Percentiles rank a stretch among this genome's conserved stretches.
These are phyloP conservation scores for Rugalucina vietnamica DNA, from an alignment of 2,888 invertebrate species.

Conservation along the genomic window DNA sequence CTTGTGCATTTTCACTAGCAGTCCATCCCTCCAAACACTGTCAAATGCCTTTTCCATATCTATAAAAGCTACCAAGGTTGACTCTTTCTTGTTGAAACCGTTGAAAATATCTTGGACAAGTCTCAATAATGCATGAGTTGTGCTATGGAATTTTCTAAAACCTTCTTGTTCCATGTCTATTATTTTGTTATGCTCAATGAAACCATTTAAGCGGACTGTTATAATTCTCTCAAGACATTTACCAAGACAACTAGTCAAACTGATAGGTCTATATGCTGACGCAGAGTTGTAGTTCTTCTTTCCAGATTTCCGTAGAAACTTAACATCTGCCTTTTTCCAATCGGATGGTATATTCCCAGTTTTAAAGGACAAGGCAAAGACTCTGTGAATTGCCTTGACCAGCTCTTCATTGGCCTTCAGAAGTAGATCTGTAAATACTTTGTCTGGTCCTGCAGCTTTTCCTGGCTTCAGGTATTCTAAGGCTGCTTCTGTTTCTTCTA, in stretches of 20 bases:
- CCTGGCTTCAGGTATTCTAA: not conserved
- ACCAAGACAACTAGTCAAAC: conserved; percentile 27
- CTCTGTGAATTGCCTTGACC: not conserved
- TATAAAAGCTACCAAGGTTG: conserved; percentile 9
- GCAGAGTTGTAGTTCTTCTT: too few relatives aligned
- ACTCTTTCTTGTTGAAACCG: conserved; percentile 30
- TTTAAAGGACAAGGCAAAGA: conserved; percentile 5
- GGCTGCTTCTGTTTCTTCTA: conserved; percentile 2
- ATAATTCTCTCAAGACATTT: conserved; percentile 34
- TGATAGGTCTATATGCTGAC: too few relatives aligned
- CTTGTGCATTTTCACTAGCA: conserved; percentile 17
- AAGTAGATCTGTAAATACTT: not conserved
- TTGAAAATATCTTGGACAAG: conserved; percentile 10
- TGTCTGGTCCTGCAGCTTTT: conserved; percentile 11
- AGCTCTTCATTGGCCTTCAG: too few relatives aligned
- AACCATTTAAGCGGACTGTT: conserved; percentile 2
- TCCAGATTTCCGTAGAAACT: conserved; percentile 27
- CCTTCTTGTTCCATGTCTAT: conserved; percentile 31
- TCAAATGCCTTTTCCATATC: conserved; percentile 46
- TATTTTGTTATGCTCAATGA: not conserved
- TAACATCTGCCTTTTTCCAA: conserved; percentile 29
- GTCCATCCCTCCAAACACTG: conserved; percentile 39
- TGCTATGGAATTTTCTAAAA: conserved; percentile 17
- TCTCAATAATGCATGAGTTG: conserved; percentile 16
- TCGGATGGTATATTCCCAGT: not conserved